Conservation (phyloP, 2,113 vertebrate species). For the Odobenus rosmarus region DNA sequence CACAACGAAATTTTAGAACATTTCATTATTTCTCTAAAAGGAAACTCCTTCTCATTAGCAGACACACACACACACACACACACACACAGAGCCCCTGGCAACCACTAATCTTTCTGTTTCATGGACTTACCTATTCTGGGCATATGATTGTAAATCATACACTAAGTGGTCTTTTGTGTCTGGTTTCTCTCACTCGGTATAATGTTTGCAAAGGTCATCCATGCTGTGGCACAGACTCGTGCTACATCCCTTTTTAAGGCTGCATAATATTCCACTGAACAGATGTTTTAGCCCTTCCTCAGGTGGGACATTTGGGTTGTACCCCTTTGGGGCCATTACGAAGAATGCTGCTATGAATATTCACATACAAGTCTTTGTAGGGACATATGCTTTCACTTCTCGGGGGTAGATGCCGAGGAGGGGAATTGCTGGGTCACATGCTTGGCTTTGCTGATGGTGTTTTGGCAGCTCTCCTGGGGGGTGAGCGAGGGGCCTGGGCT, state of each 20-base stretch:
- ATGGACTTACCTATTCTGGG: not conserved
- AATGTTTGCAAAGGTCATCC: not conserved
- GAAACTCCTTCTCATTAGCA: not conserved
- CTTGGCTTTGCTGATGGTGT: not conserved
- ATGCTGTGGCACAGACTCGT: rapidly evolving
- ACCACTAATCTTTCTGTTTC: not conserved
- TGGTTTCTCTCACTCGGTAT: not conserved
- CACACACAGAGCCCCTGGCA: not conserved
- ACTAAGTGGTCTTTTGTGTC: not conserved
- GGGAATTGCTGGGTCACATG: not conserved
- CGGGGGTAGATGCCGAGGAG: rapidly evolving
- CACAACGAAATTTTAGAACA: not conserved
- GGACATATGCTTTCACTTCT: not conserved
- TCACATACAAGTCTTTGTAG: rapidly evolving
- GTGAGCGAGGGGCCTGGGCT: not conserved
- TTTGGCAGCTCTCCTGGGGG: not conserved
- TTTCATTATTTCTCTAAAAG: not conserved
- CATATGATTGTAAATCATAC: not conserved
- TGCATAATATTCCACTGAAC: not conserved
- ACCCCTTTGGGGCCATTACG: not conserved
- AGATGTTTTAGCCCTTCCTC: not conserved
- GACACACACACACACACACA: not conserved
- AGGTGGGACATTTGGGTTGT: not conserved
- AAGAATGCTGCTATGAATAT: rapidly evolving
- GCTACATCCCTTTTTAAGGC: not conserved